Evolutionary conservation across 2,113 vertebrate species (phyloP), one percentile per base, ranked within the genome.

Genomic region (Plecturocebus donacophilus): DNA sequence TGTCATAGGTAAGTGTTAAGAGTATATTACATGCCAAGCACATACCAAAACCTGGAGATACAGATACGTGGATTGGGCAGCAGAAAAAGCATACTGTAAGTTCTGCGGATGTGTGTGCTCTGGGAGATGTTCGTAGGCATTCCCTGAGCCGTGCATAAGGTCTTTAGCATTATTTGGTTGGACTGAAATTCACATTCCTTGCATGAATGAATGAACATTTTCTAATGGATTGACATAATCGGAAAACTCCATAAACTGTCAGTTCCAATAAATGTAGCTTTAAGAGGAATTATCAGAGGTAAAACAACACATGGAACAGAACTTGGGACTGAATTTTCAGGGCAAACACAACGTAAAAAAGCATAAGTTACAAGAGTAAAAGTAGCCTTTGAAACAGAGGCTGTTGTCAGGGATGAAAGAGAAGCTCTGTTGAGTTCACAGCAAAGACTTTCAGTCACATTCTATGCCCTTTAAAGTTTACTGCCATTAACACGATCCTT

Each of bases 101-200:
- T 8, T 70, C 80, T 52, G 0, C 32, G n/a, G 3, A 38, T 56
- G 5, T 16, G 12, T 16, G 13, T 25, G 3, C 16, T 75, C 13
- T 56, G 17, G 92, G 1, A 47, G 35, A 45, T 42, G 49, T 27
- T 54, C 14, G 2, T 7, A 45, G 23, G 1, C 52, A 77, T 77
- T 30, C 38, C 35, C 3, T 23, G 30, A 35, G 3, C 4, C 12
- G 5, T 23, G n/a, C 6, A 4, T 0, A 49, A 19, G 3, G 4
- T 30, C 6, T 52, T 11, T 52, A 38, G 16, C 42, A 27, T 45
- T n/a, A 66, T 35, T 87, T 40, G 16, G 14, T 61, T 45, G 5
- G 20, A 84, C 25, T 10, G n/a, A 5, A 91, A 49, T 54, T 54
- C 7, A 35, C 54, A 61, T 38, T 25, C 38, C 45, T 68, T 84